Percentiles rank a stretch among this genome's conserved stretches.
Evolutionary conservation across 2,113 vertebrate species (phyloP).

Genomic region (Hemibagrus wyckioides): DNA sequence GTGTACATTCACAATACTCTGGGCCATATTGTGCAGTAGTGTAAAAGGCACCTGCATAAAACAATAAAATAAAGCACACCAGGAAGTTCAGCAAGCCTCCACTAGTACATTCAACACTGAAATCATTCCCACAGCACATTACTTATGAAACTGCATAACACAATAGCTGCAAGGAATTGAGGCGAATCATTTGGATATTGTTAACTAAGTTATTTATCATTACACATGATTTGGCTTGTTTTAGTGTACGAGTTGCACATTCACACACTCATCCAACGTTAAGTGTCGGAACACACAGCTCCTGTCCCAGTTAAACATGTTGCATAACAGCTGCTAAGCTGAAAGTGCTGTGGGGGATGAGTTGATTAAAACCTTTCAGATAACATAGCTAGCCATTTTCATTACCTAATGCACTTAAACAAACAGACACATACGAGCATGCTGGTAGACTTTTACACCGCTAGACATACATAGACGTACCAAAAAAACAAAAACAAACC

Average conservation of each 20-base stretch:
- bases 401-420: neutral
- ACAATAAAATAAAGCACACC: neutral
- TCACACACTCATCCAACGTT: neutral
- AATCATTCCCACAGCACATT: neutral
- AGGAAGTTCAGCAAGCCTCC: neutral
- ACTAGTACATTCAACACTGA: neutral
- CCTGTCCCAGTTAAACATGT: conserved; percentile 25
- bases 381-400: conserved; percentile 17
- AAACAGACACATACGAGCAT: neutral
- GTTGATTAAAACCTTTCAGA: neutral
- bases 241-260: neutral
- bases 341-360: neutral
- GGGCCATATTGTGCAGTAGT: neutral
- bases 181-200: neutral
- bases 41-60: neutral
- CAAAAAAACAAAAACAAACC: neutral
- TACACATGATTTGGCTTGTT: neutral
- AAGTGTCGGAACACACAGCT: neutral
- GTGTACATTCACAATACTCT: neutral
- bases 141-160: neutral
- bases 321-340: conserved; percentile 41
- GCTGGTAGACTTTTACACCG: no score
- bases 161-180: neutral
- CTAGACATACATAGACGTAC: no score
- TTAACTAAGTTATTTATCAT: neutral